Evolutionary conservation across 2,888 invertebrate genomes (phyloP).

Genomic region (Trichacis sp.): DNA sequence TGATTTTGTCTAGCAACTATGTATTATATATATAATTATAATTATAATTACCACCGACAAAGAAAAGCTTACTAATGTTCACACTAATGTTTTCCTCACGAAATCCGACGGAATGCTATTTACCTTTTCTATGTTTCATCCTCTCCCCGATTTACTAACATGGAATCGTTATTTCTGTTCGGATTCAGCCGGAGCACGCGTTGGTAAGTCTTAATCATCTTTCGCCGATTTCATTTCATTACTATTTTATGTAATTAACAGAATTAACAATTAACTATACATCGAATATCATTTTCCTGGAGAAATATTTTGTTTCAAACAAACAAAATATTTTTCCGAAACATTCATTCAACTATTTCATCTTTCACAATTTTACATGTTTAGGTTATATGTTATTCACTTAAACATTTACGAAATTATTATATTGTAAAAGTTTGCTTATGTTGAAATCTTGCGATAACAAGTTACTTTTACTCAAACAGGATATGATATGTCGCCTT

Average conservation of each 20-base stretch:
- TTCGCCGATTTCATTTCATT: slow-evolving; percentile 1
- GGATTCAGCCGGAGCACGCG: slow-evolving; percentile 67
- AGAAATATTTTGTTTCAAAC: too few relatives aligned
- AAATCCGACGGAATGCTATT: slow-evolving; percentile 4
- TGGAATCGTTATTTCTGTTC: slow-evolving; percentile 56
- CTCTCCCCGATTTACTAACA: slow-evolving; percentile 55
- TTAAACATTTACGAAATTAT: too few relatives aligned
- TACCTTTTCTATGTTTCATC: slow-evolving; percentile 32
- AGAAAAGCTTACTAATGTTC: background rate
- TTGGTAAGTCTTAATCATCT: slow-evolving; percentile 62
- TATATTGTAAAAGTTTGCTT: too few relatives aligned
- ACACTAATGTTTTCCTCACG: slow-evolving; percentile 6
- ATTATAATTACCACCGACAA: background rate
- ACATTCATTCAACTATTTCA: too few relatives aligned
- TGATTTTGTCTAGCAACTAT: too few relatives aligned
- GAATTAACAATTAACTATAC: too few relatives aligned
- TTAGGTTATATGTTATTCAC: too few relatives aligned
- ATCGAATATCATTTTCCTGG: too few relatives aligned
- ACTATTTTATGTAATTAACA: background rate
- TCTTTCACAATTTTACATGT: too few relatives aligned
- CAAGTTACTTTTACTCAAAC: slow-evolving; percentile 57
- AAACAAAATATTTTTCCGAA: too few relatives aligned
- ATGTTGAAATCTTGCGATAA: background rate
- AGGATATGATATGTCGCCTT: slow-evolving; percentile 99
- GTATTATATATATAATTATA: too few relatives aligned